phyloP scores from a whole-genome alignment of 1,140 invertebrate species.

The Ylistrum balloti region DNA sequence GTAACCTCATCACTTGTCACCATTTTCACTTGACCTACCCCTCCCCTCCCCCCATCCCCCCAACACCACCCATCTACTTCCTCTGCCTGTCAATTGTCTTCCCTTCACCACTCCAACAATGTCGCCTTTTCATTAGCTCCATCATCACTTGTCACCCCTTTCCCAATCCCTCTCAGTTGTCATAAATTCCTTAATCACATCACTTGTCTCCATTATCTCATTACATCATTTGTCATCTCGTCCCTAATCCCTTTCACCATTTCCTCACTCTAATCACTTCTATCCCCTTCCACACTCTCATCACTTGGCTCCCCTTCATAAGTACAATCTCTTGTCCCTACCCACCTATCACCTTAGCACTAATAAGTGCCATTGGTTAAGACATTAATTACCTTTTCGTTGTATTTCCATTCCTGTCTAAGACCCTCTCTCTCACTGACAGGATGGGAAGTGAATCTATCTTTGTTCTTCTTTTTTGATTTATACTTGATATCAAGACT shows the following conservation, averaged over 20 bases:
- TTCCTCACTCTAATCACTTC: constrained; percentile 43
- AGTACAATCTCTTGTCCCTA: too few relatives aligned
- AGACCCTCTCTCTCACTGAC: neutral
- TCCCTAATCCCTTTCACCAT: neutral
- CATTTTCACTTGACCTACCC: too few relatives aligned
- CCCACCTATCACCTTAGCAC: too few relatives aligned
- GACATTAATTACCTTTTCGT: neutral
- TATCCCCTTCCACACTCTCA: neutral
- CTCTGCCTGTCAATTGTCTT: neutral
- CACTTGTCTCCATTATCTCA: constrained; percentile 40
- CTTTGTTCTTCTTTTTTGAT: constrained; percentile 1
- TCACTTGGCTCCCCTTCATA: too few relatives aligned
- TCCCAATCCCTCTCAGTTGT: neutral
- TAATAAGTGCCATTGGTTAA: too few relatives aligned
- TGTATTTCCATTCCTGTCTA: constrained; percentile 29
- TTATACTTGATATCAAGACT: constrained; percentile 31
- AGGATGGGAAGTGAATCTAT: neutral
- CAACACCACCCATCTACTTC: neutral
- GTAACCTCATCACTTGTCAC: neutral
- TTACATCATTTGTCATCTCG: neutral
- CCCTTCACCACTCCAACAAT: neutral
- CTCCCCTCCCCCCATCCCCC: too few relatives aligned
- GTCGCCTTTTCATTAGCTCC: neutral
- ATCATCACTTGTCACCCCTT: neutral
- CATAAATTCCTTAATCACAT: constrained; percentile 8